Base-by-base conservation (phyloP, 1,140 invertebrate genomes). In the Cydia strobilella region DNA sequence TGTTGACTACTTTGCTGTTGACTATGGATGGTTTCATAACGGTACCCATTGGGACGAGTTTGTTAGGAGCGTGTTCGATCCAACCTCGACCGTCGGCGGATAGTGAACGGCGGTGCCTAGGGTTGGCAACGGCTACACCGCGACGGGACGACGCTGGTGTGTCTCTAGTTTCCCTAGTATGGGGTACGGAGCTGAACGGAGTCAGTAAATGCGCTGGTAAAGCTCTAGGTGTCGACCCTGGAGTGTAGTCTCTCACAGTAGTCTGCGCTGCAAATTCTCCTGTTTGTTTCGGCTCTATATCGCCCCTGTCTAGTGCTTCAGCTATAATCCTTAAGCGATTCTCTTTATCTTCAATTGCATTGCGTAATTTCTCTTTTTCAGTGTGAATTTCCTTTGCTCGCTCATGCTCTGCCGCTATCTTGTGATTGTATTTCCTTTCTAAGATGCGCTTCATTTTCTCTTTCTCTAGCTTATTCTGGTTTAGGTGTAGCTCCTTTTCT, bases 21-120 rank as follows among this genome's bases (percentile, higher is more conserved):
- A 95, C 95, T 84, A 99, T 95, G 48, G 95, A 93, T 0, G 98
- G 98, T 86, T 99, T 97, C 79, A 99, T 93, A 13, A 99, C 95
- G 0, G 98, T 99, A n/a, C 96, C 96, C 42, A 96, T 92, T 2
- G 96, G 95, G 3, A 96, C 95, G 1, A 96, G 90, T 81, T 95
- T 94, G 45, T 94, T 94, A 2, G 98, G 96, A 73, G 96, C 95
- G 84, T 99, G 99, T 90, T 99, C 98, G 1, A 99, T 93, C 97
- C 98, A 99, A 18, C 96, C 94, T 78, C 96, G 95, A 7, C 91
- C 93, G 39, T 95, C 95, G 7, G 95, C 95, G 7, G 97, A 98
- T 48, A 96, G 94, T 0, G 97, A 98, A 54, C 97, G 93, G 69
- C 96, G 93, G 78, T 97, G 96, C 5, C 96, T 92, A 18, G 94